Evolutionary conservation across 2,888 invertebrate species (phyloP).

Genomic region (Archips xylosteana): DNA sequence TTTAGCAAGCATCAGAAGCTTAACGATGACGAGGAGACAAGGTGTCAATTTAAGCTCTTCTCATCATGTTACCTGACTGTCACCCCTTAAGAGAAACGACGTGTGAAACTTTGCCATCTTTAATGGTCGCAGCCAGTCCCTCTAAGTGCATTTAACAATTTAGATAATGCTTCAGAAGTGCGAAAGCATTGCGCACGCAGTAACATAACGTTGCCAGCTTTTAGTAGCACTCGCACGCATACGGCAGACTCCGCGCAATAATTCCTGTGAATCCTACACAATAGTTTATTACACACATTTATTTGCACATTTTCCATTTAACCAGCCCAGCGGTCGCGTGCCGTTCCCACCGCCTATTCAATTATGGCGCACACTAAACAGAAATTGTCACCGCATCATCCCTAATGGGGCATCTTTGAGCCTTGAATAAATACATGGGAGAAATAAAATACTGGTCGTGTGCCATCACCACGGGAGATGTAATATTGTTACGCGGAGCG

Average conservation of each 20-base stretch:
- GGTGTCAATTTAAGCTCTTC: conserved; percentile 22
- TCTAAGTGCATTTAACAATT: conserved; percentile 77
- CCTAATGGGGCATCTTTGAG: conserved; percentile 79
- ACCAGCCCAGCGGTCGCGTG: conserved; percentile 71
- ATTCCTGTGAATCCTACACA: conserved; percentile 64
- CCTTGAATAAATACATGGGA: conserved; percentile 73
- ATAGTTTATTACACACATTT: conserved; percentile 74
- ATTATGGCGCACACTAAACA: conserved; percentile 72
- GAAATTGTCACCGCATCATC: conserved; percentile 76
- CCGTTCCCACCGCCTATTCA: conserved; percentile 80
- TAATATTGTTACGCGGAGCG: conserved; percentile 67
- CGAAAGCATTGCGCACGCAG: conserved; percentile 63
- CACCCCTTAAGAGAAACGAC: conserved; percentile 55
- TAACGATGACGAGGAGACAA: conserved; percentile 18
- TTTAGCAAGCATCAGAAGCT: conserved; percentile 11
- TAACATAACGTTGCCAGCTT: conserved; percentile 59
- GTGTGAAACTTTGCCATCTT: conserved; percentile 59
- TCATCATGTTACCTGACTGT: conserved; percentile 41
- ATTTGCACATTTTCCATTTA: conserved; percentile 68
- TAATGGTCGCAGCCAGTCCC: conserved; percentile 57
- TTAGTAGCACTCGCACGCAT: conserved; percentile 58
- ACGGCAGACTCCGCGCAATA: conserved; percentile 55
- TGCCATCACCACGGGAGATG: conserved; percentile 78
- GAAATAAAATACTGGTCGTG: conserved; percentile 75
- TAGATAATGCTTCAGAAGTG: conserved; percentile 71